phyloP scores from a whole-genome alignment of 1,140 invertebrate genomes.

The Babylonia areolata region DNA sequence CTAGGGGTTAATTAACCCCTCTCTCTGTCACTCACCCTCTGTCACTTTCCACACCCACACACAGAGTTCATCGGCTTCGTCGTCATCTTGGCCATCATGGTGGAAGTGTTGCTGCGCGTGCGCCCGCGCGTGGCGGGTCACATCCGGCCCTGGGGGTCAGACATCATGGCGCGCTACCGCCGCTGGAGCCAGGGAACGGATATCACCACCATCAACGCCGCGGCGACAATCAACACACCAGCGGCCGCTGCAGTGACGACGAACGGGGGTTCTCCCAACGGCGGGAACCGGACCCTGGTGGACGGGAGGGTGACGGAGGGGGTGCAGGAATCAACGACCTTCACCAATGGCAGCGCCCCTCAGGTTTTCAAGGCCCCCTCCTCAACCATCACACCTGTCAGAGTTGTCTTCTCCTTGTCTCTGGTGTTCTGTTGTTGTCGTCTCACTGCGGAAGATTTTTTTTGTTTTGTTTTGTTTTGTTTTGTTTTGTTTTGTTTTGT shows the following conservation, averaged over 20 bases:
- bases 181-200: constrained; percentile 24
- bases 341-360: neutral
- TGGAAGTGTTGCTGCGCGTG: constrained; percentile 48
- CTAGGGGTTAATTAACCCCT: too few relatives aligned
- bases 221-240: constrained; percentile 26
- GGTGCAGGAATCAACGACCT: neutral
- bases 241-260: neutral
- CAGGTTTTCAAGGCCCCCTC: constrained; percentile 1
- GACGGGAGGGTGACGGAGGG: neutral
- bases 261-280: neutral
- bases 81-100: constrained; percentile 49
- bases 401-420: neutral
- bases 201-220: neutral
- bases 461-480: neutral
- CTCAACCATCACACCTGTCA: neutral
- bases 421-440: neutral
- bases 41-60: too few relatives aligned
- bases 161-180: constrained; percentile 14
- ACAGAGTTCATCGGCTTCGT: constrained; percentile 57
- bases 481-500: neutral
- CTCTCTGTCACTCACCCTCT: too few relatives aligned
- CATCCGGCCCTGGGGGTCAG: neutral
- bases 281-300: neutral
- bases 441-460: neutral
- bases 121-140: constrained; percentile 41